phyloP scores from a whole-genome alignment of 2,113 vertebrate species.

The Dolichotis patagonum region DNA sequence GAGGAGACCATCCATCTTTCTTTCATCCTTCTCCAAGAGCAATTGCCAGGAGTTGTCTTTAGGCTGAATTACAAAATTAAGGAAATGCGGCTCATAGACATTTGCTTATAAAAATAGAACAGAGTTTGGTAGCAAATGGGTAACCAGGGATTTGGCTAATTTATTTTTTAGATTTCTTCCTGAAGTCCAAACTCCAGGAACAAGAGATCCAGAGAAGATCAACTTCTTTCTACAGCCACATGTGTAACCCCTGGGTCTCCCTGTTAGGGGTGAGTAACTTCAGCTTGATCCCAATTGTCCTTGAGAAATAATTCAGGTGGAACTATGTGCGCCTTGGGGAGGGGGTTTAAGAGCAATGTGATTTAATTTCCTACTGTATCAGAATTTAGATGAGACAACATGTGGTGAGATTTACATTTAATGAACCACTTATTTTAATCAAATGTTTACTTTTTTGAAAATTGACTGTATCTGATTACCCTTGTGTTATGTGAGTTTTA shows the following conservation, averaged over 20 bases:
- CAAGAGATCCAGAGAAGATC: slow-evolving; percentile 87
- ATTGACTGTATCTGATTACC: neutral
- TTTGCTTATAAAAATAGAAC: slow-evolving; percentile 36
- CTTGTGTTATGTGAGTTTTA: slow-evolving; percentile 12
- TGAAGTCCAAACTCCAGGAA: slow-evolving; percentile 86
- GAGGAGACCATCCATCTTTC: neutral
- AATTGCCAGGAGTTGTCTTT: neutral
- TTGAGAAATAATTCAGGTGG: slow-evolving; percentile 14
- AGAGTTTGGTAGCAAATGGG: slow-evolving; percentile 13
- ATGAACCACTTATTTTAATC: slow-evolving; percentile 53
- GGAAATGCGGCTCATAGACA: neutral
- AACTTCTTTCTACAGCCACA: slow-evolving; percentile 86
- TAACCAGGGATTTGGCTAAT: slow-evolving; percentile 16
- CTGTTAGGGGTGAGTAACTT: slow-evolving; percentile 92
- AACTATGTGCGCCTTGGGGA: neutral
- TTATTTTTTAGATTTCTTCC: slow-evolving; percentile 82
- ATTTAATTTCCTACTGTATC: slow-evolving; percentile 44
- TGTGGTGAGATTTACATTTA: slow-evolving; percentile 42
- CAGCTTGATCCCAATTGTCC: neutral
- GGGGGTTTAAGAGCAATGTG: neutral
- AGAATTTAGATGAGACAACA: slow-evolving; percentile 49
- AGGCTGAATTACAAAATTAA: slow-evolving; percentile 1
- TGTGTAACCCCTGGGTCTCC: slow-evolving; percentile 95
- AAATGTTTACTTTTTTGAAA: slow-evolving; percentile 47
- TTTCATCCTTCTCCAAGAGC: neutral